Base-by-base conservation (phyloP, 2,888 invertebrate species). In the Andrena minutula region DNA sequence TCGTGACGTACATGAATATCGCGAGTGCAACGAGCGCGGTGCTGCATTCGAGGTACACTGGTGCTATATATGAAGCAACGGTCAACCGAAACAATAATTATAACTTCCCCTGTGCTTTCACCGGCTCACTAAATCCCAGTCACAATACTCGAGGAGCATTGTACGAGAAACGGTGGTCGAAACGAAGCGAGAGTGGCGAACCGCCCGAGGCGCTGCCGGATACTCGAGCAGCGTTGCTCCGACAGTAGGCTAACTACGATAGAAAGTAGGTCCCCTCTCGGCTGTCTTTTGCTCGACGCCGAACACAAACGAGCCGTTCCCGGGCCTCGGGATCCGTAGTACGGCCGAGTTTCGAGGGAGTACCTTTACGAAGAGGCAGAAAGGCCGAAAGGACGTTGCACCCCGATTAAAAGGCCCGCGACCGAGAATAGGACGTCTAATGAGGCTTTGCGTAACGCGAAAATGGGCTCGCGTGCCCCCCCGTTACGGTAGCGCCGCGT, bases 211-310 rank as follows among this genome's bases (percentile, higher is more conserved):
- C 92, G 82, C 88, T 90, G 87, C 91, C 91, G 92, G 92, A 92
- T 92, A 90, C 88, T 89, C 88, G 83, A 81, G 79, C 83, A 75
- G 82, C 82, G 66, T 78, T 64, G 75, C 68, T 64, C 85, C 77
- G 73, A 73, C 89, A 90, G 90, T 91, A 89, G 90, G 89, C 90
- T 89, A 90, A 91, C 91, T 89, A 89, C 87, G 88, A 87, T 92
- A 92, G 92, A 92, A 92, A 92, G 92, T 92, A 92, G 92, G 92
- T 91, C 90, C 88, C 89, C 85, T 88, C 88, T 88, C 87, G 82
- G 82, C 79, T 65, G 76, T 77, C 64, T 81, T 82, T 83, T 71
- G 47, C 84, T 83, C 47, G 7, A 2, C 35, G 47, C 71, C 61
- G 66, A 76, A 71, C 74, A 56, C 68, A 73, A 77, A 75, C 77